A percentile compares a stretch with the other conserved stretches of the same genome.
phyloP scores from a whole-genome alignment of 2,797 vertebrate genomes.

The Enteromius unitaeniatus region DNA sequence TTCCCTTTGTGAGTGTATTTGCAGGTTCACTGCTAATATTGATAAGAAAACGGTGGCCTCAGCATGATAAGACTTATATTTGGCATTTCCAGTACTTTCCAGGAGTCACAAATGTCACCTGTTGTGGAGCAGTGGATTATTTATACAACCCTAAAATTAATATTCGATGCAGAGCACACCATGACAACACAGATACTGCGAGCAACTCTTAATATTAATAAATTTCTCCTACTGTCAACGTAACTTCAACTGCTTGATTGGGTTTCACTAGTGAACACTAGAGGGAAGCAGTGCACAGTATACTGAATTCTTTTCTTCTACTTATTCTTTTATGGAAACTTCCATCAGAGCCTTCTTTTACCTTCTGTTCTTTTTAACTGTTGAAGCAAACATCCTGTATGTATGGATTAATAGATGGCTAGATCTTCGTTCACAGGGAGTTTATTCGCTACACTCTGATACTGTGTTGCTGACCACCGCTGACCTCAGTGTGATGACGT shows the following conservation, averaged over 20 bases:
- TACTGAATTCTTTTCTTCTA: not conserved
- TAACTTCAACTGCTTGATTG: not conserved
- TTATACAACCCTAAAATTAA: not conserved
- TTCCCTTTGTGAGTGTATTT: slow-evolving; percentile 1
- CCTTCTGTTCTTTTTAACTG: not conserved
- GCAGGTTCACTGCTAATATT: not conserved
- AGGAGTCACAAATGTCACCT: not conserved
- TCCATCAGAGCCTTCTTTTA: not conserved
- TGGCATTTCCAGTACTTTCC: not conserved
- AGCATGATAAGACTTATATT: slow-evolving; percentile 23
- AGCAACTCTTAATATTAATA: not conserved
- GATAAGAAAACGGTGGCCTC: slow-evolving; percentile 9
- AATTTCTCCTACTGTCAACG: not conserved
- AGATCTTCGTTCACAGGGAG: not conserved
- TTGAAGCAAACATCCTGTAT: not conserved
- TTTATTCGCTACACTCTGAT: not conserved
- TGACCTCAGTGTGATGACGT: slow-evolving; percentile 24
- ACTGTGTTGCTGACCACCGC: not conserved
- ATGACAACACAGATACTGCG: not conserved
- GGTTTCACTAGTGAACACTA: slow-evolving; percentile 62
- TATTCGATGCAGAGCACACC: not conserved
- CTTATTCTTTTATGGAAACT: not conserved
- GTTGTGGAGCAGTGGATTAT: not conserved
- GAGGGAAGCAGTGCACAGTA: slow-evolving; percentile 70
- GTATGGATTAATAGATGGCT: not conserved